Conservation (phyloP, 2,113 vertebrate genomes). For the Gavialis gangeticus region DNA sequence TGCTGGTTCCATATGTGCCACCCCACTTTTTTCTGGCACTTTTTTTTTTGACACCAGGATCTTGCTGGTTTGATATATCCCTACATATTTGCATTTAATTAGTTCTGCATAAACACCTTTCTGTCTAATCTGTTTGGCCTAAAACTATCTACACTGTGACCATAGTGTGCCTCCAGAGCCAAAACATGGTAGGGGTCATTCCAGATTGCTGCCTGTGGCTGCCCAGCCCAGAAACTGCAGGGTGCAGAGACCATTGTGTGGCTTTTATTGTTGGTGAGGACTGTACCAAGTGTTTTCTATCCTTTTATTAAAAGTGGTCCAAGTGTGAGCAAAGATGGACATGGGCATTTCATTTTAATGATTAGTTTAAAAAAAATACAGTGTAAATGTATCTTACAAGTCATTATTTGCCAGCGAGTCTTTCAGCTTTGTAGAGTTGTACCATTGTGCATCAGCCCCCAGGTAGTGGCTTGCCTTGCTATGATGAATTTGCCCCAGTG, state of each 20-base stretch:
- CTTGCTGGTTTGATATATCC: no score
- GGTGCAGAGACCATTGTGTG: background rate
- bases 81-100: background rate
- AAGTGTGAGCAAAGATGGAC: background rate
- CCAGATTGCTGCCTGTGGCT: background rate
- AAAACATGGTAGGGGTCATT: background rate
- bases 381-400: background rate
- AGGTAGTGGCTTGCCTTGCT: background rate
- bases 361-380: background rate
- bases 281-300: background rate
- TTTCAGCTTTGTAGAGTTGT: background rate
- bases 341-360: background rate
- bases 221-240: background rate
- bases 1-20: no score
- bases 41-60: no score
- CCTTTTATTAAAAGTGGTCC: background rate
- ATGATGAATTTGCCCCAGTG: background rate
- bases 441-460: no score
- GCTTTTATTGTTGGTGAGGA: background rate
- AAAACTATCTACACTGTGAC: background rate
- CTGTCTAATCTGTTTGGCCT: background rate
- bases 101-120: background rate
- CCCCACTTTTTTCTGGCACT: no score
- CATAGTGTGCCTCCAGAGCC: background rate
- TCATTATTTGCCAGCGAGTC: conserved; percentile 6